phyloP scores from a whole-genome alignment of 1,140 invertebrate species.

The Sycophila sp. region DNA sequence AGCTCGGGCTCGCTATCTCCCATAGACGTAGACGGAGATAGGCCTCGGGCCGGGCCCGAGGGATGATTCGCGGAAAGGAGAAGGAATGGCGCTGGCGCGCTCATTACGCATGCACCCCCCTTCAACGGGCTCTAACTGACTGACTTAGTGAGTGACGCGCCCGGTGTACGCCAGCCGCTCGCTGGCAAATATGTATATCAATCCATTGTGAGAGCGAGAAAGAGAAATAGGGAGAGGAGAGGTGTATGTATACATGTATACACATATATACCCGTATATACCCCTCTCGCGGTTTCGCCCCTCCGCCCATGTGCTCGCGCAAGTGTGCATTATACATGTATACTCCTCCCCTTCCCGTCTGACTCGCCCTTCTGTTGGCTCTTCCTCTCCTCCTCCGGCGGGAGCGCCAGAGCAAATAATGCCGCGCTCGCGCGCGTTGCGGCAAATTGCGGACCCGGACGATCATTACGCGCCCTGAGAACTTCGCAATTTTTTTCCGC shows the following conservation, averaged over 20 bases:
- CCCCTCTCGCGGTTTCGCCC: too few relatives aligned
- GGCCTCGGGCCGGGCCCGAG: too few relatives aligned
- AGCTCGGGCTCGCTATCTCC: too few relatives aligned
- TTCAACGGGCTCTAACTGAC: conserved; percentile 46
- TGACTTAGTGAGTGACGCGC: conserved; percentile 56
- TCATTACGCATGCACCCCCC: conserved; percentile 60
- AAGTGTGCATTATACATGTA: conserved; percentile 3
- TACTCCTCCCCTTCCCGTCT: conserved; percentile 13
- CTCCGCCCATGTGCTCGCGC: too few relatives aligned
- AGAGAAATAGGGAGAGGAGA: too few relatives aligned
- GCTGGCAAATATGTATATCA: conserved; percentile 41
- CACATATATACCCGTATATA: neutral
- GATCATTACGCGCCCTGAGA: too few relatives aligned
- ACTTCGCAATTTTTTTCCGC: too few relatives aligned
- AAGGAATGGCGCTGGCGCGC: conserved; percentile 48
- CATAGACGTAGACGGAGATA: neutral
- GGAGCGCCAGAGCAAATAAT: too few relatives aligned
- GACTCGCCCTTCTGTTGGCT: neutral
- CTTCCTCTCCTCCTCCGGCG: neutral
- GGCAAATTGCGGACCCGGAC: too few relatives aligned
- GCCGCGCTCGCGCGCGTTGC: too few relatives aligned
- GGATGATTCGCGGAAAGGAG: conserved; percentile 52
- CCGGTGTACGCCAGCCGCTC: conserved; percentile 40
- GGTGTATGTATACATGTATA: neutral
- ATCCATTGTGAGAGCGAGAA: conserved; percentile 42